Evolutionary conservation across 2,113 vertebrate genomes (phyloP).

Genomic region (Ageneiosus marmoratus): DNA sequence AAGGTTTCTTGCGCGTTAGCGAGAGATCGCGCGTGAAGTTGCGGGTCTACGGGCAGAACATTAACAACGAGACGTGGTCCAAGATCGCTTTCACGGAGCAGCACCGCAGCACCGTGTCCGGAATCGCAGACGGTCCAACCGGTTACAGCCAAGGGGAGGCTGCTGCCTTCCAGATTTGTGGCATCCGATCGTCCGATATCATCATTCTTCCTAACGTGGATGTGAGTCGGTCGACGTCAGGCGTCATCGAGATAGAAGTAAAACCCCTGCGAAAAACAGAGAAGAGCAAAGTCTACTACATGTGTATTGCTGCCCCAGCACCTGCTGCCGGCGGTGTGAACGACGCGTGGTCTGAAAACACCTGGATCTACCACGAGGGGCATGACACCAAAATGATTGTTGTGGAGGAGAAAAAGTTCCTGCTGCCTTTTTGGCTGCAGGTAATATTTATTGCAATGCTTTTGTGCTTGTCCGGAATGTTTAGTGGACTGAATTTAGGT

Average conservation of each 20-base stretch:
- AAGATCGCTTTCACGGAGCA: slow-evolving; percentile 58
- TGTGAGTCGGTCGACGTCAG: slow-evolving; percentile 52
- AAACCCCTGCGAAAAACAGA: slow-evolving; percentile 56
- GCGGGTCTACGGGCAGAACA: slow-evolving; percentile 56
- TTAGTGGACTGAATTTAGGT: slow-evolving; percentile 56
- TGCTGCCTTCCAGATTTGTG: slow-evolving; percentile 37
- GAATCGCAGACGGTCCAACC: slow-evolving; percentile 13
- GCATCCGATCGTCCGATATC: slow-evolving; percentile 55
- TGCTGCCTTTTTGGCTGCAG: slow-evolving; percentile 57
- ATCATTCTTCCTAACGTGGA: slow-evolving; percentile 46
- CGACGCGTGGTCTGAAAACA: slow-evolving; percentile 47
- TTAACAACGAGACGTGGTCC: slow-evolving; percentile 60
- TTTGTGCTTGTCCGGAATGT: slow-evolving; percentile 56
- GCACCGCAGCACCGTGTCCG: slow-evolving; percentile 29
- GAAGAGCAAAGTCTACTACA: slow-evolving; percentile 54
- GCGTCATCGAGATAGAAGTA: slow-evolving; percentile 50
- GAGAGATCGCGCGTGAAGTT: slow-evolving; percentile 55
- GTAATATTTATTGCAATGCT: slow-evolving; percentile 56
- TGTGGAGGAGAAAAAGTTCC: slow-evolving; percentile 57
- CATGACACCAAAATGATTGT: slow-evolving; percentile 55
- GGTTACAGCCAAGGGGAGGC: slow-evolving; percentile 25
- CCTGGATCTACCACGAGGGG: slow-evolving; percentile 54
- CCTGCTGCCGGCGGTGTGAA: slow-evolving; percentile 17
- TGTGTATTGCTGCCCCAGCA: slow-evolving; percentile 46
- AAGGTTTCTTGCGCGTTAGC: slow-evolving; percentile 51